Conservation (phyloP, 2,113 vertebrate genomes). For the Promerops cafer region DNA sequence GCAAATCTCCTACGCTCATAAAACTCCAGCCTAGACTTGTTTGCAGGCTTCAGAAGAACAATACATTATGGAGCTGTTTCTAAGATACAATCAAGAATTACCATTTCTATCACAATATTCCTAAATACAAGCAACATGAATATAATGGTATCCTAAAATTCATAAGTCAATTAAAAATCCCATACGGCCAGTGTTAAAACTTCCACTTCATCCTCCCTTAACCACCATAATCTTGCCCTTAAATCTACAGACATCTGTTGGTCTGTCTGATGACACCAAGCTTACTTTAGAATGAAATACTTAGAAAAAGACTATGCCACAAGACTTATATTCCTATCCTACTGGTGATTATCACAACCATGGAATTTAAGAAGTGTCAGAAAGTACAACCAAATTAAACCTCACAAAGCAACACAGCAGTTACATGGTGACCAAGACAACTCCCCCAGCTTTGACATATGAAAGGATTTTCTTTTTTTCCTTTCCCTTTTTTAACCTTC, state of each 20-base stretch:
- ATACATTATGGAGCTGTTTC: neutral
- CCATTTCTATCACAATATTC: neutral
- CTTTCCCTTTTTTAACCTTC: neutral
- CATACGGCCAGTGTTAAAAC: slow-evolving; percentile 49
- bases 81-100: slow-evolving; percentile 30
- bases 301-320: neutral
- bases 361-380: slow-evolving; percentile 11
- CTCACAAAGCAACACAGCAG: neutral
- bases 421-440: neutral
- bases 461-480: neutral
- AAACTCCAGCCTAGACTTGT: neutral
- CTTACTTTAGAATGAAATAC: neutral
- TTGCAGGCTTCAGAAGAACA: slow-evolving; percentile 36
- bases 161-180: slow-evolving; percentile 23
- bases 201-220: slow-evolving; percentile 34
- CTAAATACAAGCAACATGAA: neutral
- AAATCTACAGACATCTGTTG: slow-evolving; percentile 29
- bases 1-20: slow-evolving; percentile 34
- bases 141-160: neutral
- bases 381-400: slow-evolving; percentile 21
- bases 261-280: neutral
- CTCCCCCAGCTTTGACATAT: neutral
- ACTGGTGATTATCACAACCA: neutral
- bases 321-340: neutral
- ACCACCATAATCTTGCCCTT: neutral